A percentile compares a stretch with the other conserved stretches of the same genome.
Evolutionary conservation across 2,113 vertebrate genomes (phyloP).

Genomic region (Stegastes partitus): DNA sequence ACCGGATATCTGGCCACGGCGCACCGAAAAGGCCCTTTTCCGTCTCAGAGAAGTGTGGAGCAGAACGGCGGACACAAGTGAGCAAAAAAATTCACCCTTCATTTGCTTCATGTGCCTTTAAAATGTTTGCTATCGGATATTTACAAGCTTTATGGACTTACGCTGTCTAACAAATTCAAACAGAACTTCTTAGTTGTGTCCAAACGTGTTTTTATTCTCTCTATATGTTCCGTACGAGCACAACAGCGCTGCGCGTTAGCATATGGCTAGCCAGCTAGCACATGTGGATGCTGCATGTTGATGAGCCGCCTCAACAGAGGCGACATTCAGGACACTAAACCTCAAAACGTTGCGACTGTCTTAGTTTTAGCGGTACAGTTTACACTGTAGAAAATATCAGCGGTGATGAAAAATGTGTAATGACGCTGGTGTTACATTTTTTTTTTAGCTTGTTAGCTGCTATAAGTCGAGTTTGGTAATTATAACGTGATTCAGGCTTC

Average conservation of each 20-base stretch:
- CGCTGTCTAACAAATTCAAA: fast-evolving
- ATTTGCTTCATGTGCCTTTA: fast-evolving
- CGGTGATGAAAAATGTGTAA: fast-evolving
- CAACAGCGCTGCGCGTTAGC: conserved; percentile 59
- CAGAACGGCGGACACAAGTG: conserved; percentile 76
- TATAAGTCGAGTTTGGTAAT: not conserved
- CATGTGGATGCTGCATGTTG: conserved; percentile 71
- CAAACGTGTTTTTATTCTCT: conserved; percentile 24
- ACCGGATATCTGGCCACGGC: conserved; percentile 75
- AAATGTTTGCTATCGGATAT: fast-evolving
- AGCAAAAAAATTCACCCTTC: conserved; percentile 62
- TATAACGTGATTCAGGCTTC: conserved; percentile 40
- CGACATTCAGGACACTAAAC: fast-evolving
- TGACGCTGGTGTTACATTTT: fast-evolving
- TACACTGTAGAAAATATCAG: fast-evolving
- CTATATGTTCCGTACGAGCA: not conserved
- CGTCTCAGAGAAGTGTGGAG: conserved; percentile 78
- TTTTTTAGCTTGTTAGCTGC: not conserved
- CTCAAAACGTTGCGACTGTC: fast-evolving
- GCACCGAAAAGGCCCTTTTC: conserved; percentile 82
- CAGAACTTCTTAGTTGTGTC: fast-evolving
- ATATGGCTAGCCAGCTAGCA: conserved; percentile 60
- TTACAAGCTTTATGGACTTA: fast-evolving
- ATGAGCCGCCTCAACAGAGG: not conserved
- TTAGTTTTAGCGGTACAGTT: fast-evolving